Conservation (phyloP, 2,888 invertebrate genomes). For the Hydroisotoma schaefferi region DNA sequence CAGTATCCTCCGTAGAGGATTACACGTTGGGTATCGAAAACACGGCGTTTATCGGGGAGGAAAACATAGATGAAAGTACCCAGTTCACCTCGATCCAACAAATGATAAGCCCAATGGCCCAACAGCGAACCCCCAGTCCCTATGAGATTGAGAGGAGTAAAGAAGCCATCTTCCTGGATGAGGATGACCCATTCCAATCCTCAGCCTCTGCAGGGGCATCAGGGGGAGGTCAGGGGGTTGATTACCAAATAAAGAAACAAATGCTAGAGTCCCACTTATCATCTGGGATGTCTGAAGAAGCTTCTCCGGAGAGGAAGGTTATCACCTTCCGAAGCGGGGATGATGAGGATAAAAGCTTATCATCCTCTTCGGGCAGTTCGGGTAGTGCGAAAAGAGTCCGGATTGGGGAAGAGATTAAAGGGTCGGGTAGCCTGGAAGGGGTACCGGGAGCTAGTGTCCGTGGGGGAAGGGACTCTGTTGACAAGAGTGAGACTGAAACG, state of each 20-base stretch:
- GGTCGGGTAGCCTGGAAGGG: too few relatives aligned
- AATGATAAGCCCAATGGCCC: conserved; percentile 1
- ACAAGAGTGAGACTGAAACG: conserved; percentile 45
- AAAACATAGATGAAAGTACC: conserved; percentile 54
- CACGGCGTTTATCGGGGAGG: conserved; percentile 52
- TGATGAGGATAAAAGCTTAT: conserved; percentile 21
- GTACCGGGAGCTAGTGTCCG: conserved; percentile 33
- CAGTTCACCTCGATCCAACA: conserved; percentile 22
- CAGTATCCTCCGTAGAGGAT: conserved; percentile 43
- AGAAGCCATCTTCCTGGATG: conserved; percentile 48
- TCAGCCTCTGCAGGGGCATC: too few relatives aligned
- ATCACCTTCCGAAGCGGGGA: conserved; percentile 19
- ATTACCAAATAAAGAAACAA: conserved; percentile 48
- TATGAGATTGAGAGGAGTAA: conserved; percentile 47
- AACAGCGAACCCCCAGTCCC: conserved; percentile 43
- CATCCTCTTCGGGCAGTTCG: background rate
- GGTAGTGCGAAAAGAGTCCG: background rate
- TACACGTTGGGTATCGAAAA: conserved; percentile 53
- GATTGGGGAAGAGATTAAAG: background rate
- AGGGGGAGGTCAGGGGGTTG: background rate
- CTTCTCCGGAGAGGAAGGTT: conserved; percentile 39
- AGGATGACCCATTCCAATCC: conserved; percentile 42
- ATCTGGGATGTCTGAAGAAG: conserved; percentile 16
- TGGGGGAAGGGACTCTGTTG: conserved; percentile 30
- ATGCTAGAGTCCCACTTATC: conserved; percentile 49